phyloP scores from a whole-genome alignment of 2,888 invertebrate genomes.

The Athetis lepigone region DNA sequence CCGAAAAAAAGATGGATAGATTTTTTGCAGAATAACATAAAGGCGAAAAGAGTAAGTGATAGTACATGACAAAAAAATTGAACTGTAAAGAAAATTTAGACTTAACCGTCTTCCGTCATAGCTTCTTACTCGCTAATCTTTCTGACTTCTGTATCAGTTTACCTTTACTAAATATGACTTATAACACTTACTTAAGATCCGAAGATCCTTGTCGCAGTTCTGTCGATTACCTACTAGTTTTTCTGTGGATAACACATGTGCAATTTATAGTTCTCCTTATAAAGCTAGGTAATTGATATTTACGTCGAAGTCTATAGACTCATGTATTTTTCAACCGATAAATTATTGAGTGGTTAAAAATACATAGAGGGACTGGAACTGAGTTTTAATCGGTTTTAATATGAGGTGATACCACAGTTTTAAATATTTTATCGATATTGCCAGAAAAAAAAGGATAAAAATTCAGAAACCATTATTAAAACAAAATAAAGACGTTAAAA shows the following conservation, averaged over 20 bases:
- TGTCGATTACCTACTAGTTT: slow-evolving; percentile 45
- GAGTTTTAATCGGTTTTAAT: slow-evolving; percentile 26
- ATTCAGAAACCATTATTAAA: too few relatives aligned
- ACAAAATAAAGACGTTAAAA: neutral
- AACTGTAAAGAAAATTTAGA: too few relatives aligned
- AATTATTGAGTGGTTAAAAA: slow-evolving; percentile 49
- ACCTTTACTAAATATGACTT: slow-evolving; percentile 39
- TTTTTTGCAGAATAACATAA: too few relatives aligned
- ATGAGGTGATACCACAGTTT: too few relatives aligned
- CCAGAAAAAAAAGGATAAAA: too few relatives aligned
- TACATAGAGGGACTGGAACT: slow-evolving; percentile 29
- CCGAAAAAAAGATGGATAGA: too few relatives aligned
- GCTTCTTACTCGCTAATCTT: slow-evolving; percentile 19
- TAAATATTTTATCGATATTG: neutral
- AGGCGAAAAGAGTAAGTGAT: too few relatives aligned
- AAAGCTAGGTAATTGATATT: slow-evolving; percentile 44
- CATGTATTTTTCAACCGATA: slow-evolving; percentile 51
- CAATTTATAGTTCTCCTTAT: slow-evolving; percentile 55
- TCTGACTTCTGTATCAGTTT: slow-evolving; percentile 3
- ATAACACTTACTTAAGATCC: slow-evolving; percentile 15
- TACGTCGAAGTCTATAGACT: slow-evolving; percentile 35
- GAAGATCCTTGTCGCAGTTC: slow-evolving; percentile 22
- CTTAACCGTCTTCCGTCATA: neutral
- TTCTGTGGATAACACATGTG: slow-evolving; percentile 43
- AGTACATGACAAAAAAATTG: too few relatives aligned